Percentiles rank a stretch among this genome's conserved stretches.
Evolutionary conservation across 2,797 vertebrate genomes (phyloP).

Genomic region (Antrozous pallidus): DNA sequence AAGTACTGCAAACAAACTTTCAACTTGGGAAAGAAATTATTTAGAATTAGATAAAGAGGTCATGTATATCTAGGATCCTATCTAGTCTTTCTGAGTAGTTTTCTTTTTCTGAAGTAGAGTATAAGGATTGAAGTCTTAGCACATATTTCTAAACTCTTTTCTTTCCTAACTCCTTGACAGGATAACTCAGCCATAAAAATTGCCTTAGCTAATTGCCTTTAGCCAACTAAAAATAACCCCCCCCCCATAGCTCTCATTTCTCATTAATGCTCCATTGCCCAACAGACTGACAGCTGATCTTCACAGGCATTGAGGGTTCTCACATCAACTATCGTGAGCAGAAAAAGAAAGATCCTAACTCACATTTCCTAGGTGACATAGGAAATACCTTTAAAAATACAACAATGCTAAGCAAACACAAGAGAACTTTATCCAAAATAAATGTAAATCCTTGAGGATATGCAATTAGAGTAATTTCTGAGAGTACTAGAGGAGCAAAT

Average conservation of each 20-base stretch:
- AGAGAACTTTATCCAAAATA: slow-evolving; percentile 39
- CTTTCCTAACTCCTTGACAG: slow-evolving; percentile 22
- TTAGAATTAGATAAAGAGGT: neutral
- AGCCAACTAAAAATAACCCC: neutral
- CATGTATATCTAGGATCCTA: neutral
- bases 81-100: neutral
- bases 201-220: slow-evolving; percentile 51
- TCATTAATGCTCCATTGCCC: neutral
- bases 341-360: neutral
- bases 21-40: neutral
- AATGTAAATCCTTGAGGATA: neutral
- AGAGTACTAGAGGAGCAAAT: neutral
- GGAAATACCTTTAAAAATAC: neutral
- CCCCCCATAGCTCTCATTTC: neutral
- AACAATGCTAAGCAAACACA: neutral
- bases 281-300: neutral
- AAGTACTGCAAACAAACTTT: neutral
- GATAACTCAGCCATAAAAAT: slow-evolving; percentile 41
- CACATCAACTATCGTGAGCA: neutral
- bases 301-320: neutral
- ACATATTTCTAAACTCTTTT: slow-evolving; percentile 27
- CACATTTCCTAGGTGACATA: neutral
- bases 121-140: neutral
- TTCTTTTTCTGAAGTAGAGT: neutral
- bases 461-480: slow-evolving; percentile 41